Evolutionary conservation across 2,888 invertebrate species (phyloP), one percentile per base, ranked within the genome.

Genomic region (Morpho helenor): DNA sequence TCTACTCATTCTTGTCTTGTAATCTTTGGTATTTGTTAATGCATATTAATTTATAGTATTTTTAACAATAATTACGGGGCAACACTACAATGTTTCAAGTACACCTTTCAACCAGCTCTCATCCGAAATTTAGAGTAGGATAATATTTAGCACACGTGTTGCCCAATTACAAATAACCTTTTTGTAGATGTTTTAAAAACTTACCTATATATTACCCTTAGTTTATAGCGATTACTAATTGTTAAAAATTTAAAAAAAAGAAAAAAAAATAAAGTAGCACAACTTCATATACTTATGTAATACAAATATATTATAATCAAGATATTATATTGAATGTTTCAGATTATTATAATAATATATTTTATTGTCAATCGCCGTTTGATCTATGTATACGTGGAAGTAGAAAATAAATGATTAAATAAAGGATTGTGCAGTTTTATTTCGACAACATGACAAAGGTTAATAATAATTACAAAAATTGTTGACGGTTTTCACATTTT

Each of bases 371-470:
- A 60, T 63, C 57, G 52, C 64, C 62, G 61, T 64, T 63, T 55
- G 55, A 62, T 64, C 56, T 62, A 66, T 68, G 69, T 70, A 70
- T 68, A 70, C 69, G 71, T 71, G 68, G 62, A 65, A 64, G 71
- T 71, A 71, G 70, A 66, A 50, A 67, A 63, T 66, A 59, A 60
- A 61, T 49, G 8, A 53, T 42, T 45, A 50, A 62, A 57, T 45
- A 46, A 8, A 8, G 7, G 8, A 22, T 16, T 9, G 16, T 22
- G 57, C 8, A 16, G 51, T 57, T 57, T 57, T 52, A 57, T 57
- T 57, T 22, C 31, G 1, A 31, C 5, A 3, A 31, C 31, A 31
- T 31, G 31, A 31, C 31, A 31, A 31, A 16, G 16, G 16, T 16
- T 16, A 16, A 16, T 1, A 1, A 16, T 16, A 16, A 16, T 16